Evolutionary conservation across 1,140 invertebrate genomes (phyloP), one percentile per base, ranked within the genome.

Genomic region (Samia ricini): DNA sequence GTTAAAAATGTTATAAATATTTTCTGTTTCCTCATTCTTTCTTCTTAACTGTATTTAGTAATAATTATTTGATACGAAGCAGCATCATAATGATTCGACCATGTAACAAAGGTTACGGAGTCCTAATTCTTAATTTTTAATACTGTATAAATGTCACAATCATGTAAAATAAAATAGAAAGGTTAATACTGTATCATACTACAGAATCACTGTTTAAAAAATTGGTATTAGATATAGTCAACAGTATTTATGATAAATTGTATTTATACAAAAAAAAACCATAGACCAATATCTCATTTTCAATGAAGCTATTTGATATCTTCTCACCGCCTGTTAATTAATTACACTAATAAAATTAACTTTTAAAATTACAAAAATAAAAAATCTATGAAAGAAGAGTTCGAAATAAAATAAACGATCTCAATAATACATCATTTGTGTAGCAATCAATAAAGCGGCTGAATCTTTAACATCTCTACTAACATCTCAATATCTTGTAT

Each of bases 401-500:
- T 62, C 56, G 26, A 62, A 69, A 69, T 51, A 73, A 80, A 82
- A 88, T 76, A 82, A 88, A 88, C 74, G 79, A 77, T 64, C 76
- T 64, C 59, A 80, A 86, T 86, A 82, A 89, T 86, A 81, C 74
- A 84, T 83, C 87, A 85, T 81, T 71, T 78, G 73, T 89, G 83
- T 84, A 84, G 79, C 79, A 72, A 90, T 90, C 79, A 90, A 88
- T 90, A 88, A 83, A 42, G 77, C 84, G 85, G 83, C 72, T 71
- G 69, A 86, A 83, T 85, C 81, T 84, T 57, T 81, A 81, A 88
- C 85, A 88, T 88, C 85, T 79, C 69, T 2, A 60, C 70, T 72
- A 77, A 88, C 87, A 88, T 87, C 88, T 90, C 85, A 88, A 90
- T 90, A 80, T 83, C 83, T 86, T 82, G 85, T 88, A 86, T 88